A percentile compares a stretch with the other conserved stretches of the same genome.
These are phyloP conservation scores for Apomyelois bistriatella DNA, from an alignment of 2,888 invertebrate genomes.

Conservation along the genomic window DNA sequence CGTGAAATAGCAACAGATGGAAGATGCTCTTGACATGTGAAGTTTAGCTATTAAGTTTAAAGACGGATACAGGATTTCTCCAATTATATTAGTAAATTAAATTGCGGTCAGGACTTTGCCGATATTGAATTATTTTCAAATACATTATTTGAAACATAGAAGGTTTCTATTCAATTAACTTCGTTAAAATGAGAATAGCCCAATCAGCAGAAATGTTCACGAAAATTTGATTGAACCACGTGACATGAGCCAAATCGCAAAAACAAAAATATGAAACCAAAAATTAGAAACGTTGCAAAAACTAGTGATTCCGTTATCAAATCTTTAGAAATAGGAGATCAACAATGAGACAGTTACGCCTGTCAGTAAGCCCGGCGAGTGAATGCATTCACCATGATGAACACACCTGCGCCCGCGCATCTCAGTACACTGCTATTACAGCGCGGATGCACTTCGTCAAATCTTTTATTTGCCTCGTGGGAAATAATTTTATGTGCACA, in stretches of 20 bases:
- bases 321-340: slow-evolving; percentile 24
- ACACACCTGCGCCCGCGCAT: slow-evolving; percentile 58
- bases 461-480: slow-evolving; percentile 54
- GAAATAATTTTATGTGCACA: slow-evolving; percentile 34
- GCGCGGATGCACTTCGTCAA: slow-evolving; percentile 43
- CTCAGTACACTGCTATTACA: slow-evolving; percentile 32
- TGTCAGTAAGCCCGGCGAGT: slow-evolving; percentile 7
- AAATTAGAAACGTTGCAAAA: slow-evolving; percentile 25
- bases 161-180: neutral
- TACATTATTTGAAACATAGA: neutral
- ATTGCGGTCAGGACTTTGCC: neutral
- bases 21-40: slow-evolving; percentile 33
- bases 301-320: slow-evolving; percentile 44
- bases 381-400: slow-evolving; percentile 23
- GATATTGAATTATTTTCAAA: neutral
- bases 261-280: neutral
- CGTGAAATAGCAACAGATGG: slow-evolving; percentile 56
- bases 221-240: neutral
- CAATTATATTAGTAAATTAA: slow-evolving; percentile 1
- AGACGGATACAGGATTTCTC: slow-evolving; percentile 24
- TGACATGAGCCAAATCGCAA: neutral
- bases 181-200: neutral
- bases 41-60: slow-evolving; percentile 14
- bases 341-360: slow-evolving; percentile 52
- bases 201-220: neutral